A percentile compares a stretch with the other conserved stretches of the same genome.
Evolutionary conservation across 2,888 invertebrate genomes (phyloP).

Genomic region (Phlogophora meticulosa): DNA sequence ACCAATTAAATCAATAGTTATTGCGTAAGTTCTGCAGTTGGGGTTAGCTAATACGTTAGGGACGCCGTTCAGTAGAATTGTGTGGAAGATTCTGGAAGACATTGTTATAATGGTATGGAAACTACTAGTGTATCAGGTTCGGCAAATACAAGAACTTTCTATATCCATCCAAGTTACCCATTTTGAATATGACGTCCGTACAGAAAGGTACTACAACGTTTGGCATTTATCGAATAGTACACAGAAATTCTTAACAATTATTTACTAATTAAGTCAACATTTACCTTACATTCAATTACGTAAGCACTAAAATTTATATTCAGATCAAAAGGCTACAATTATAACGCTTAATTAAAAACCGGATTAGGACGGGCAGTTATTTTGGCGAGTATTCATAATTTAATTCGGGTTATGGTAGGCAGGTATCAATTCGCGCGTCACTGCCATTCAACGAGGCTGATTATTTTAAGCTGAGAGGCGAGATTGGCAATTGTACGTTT

Average conservation of each 20-base stretch:
- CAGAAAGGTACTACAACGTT: not conserved
- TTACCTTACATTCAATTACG: not conserved
- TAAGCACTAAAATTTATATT: not conserved
- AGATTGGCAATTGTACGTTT: conserved; percentile 5
- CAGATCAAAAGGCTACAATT: not conserved
- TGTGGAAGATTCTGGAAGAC: conserved; percentile 30
- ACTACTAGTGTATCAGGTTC: not conserved
- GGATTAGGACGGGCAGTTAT: not conserved
- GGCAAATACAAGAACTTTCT: no score
- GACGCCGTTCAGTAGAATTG: conserved; percentile 36
- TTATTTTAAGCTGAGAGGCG: conserved; percentile 45
- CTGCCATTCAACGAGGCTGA: conserved; percentile 34
- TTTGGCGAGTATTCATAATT: not conserved
- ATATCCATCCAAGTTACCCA: no score
- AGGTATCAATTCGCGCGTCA: conserved; percentile 43
- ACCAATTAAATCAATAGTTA: conserved; percentile 66
- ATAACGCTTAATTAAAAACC: conserved; percentile 11
- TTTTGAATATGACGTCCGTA: not conserved
- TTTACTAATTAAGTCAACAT: not conserved
- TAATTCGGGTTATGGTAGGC: not conserved
- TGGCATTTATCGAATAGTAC: no score
- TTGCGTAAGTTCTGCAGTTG: conserved; percentile 57
- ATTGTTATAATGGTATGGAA: conserved; percentile 27
- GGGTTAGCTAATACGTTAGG: conserved; percentile 48
- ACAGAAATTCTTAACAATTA: no score